Percentiles rank a stretch among this genome's conserved stretches.
These are phyloP conservation scores for Calliphora vicina DNA, from an alignment of 1,140 invertebrate species.

Conservation along the genomic window DNA sequence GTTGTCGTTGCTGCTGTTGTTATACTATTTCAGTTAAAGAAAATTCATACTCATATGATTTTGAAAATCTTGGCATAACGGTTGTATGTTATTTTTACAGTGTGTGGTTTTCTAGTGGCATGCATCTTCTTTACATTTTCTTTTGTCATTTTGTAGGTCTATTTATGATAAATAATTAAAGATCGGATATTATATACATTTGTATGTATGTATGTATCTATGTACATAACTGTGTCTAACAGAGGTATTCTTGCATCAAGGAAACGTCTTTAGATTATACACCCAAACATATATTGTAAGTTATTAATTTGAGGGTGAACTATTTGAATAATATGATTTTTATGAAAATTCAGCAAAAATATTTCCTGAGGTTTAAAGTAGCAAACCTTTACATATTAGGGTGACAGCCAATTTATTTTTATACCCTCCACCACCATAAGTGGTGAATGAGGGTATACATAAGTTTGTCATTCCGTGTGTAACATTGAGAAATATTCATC, in stretches of 20 bases:
- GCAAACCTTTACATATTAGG: too few species aligned
- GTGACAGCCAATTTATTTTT: too few species aligned
- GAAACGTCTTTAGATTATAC: not conserved
- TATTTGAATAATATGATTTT: too few species aligned
- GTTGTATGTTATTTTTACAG: not conserved
- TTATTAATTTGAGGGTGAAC: too few species aligned
- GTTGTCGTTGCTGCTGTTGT: not conserved
- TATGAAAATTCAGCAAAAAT: too few species aligned
- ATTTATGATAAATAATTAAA: not conserved
- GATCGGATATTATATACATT: not conserved
- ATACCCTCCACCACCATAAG: too few species aligned
- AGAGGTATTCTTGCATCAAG: not conserved
- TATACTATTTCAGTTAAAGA: too few species aligned
- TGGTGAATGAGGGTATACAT: too few species aligned
- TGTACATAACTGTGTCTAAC: not conserved
- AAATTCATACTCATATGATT: not conserved
- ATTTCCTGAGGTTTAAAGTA: too few species aligned
- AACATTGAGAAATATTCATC: too few species aligned
- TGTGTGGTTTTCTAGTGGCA: not conserved
- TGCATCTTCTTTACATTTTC: not conserved
- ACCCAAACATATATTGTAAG: not conserved
- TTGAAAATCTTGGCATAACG: slow-evolving; percentile 1
- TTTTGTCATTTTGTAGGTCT: not conserved
- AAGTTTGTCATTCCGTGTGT: too few species aligned
- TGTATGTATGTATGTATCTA: too few species aligned